Percentiles rank a stretch among this genome's conserved stretches.
phyloP scores from a whole-genome alignment of 1,140 invertebrate genomes.

The Hermetia illucens region DNA sequence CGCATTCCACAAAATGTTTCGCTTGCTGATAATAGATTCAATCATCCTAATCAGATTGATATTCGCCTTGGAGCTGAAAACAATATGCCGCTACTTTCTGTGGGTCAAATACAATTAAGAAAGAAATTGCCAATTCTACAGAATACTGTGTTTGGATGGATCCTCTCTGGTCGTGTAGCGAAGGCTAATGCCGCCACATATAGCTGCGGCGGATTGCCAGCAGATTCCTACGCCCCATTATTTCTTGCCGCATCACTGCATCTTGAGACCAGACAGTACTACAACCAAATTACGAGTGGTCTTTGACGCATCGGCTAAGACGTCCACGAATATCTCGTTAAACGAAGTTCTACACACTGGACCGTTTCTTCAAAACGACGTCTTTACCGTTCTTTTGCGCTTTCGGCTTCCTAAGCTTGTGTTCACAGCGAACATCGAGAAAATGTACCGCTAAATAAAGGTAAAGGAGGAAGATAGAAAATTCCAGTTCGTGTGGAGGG shows the following conservation, averaged over 20 bases:
- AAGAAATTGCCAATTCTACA: conserved; percentile 12
- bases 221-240: conserved; percentile 5
- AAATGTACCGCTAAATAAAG: conserved; percentile 32
- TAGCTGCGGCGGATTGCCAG: background rate
- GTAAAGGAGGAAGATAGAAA: conserved; percentile 19
- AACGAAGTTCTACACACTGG: conserved; percentile 27
- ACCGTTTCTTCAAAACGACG: conserved; percentile 26
- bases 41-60: too few relatives aligned
- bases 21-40: too few relatives aligned
- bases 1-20: too few relatives aligned
- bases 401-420: conserved; percentile 26
- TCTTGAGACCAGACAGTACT: conserved; percentile 11
- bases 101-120: conserved; percentile 13
- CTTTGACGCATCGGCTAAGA: too few relatives aligned
- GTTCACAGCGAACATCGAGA: conserved; percentile 24
- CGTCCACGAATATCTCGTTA: conserved; percentile 20
- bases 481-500: conserved; percentile 31
- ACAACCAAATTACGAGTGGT: conserved; percentile 19
- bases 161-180: conserved; percentile 11
- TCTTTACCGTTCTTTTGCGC: conserved; percentile 24
- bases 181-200: conserved; percentile 14
- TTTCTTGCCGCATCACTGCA: conserved; percentile 18
- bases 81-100: conserved; percentile 18
- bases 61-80: conserved; percentile 16
- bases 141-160: conserved; percentile 21